phyloP scores from a whole-genome alignment of 2,888 invertebrate genomes.

The Sialis fuliginosa region DNA sequence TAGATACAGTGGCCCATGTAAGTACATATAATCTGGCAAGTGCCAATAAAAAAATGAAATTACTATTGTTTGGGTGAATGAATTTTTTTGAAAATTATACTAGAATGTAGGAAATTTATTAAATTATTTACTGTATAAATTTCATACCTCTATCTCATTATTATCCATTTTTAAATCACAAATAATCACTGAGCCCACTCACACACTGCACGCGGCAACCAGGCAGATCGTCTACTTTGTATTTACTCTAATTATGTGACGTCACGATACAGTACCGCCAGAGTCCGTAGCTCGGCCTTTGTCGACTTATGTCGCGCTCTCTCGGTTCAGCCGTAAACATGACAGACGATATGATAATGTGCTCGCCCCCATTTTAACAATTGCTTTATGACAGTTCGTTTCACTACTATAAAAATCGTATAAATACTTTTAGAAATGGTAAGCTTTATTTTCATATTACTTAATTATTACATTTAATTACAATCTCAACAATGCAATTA shows the following conservation, averaged over 20 bases:
- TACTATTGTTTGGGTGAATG: conserved; percentile 9
- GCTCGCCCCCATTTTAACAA: not conserved
- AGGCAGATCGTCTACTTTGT: conserved; percentile 42
- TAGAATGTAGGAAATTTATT: conserved; percentile 11
- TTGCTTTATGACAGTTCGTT: not conserved
- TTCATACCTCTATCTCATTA: conserved; percentile 26
- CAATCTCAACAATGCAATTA: no score
- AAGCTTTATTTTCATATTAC: no score
- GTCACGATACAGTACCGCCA: conserved; percentile 32
- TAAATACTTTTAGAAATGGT: not conserved
- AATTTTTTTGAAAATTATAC: conserved; percentile 13
- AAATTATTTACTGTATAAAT: conserved; percentile 12
- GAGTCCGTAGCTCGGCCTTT: conserved; percentile 18
- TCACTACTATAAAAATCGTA: not conserved
- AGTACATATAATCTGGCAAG: conserved; percentile 10
- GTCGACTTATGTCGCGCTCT: conserved; percentile 17
- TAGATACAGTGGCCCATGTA: not conserved
- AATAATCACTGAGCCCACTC: conserved; percentile 18
- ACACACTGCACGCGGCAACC: conserved; percentile 38
- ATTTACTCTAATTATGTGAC: conserved; percentile 53
- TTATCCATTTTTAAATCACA: conserved; percentile 26
- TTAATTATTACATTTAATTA: no score
- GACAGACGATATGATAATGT: not conserved
- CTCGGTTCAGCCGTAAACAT: conserved; percentile 12
- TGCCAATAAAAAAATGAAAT: conserved; percentile 17